Evolutionary conservation across 2,113 vertebrate genomes (phyloP).

Genomic region (Ardeotis arabs): DNA sequence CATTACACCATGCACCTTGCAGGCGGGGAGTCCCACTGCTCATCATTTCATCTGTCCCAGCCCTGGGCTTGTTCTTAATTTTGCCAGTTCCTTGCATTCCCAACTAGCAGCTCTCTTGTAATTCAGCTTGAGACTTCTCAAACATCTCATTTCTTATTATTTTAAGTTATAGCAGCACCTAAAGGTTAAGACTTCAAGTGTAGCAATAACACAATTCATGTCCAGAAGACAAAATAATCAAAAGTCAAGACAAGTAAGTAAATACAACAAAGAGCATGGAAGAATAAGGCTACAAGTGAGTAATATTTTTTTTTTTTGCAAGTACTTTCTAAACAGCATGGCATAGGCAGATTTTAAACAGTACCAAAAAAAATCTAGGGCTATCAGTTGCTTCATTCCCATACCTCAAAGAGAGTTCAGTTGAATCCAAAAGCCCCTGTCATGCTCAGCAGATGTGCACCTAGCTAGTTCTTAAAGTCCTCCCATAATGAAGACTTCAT

Average conservation of each 20-base stretch:
- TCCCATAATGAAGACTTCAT: neutral
- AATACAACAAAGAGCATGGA: neutral
- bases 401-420: neutral
- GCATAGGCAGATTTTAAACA: neutral
- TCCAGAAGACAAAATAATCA: neutral
- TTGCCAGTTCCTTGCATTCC: neutral
- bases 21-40: neutral
- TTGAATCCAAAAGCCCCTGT: neutral
- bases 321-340: neutral
- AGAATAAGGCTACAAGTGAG: neutral
- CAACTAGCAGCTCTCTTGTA: neutral
- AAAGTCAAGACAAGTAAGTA: neutral
- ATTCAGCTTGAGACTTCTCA: neutral
- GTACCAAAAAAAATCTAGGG: neutral
- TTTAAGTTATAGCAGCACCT: neutral
- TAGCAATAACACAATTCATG: neutral
- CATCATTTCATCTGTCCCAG: neutral
- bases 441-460: neutral
- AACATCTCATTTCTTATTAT: neutral
- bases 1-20: neutral
- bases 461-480: neutral
- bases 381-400: neutral
- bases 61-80: neutral
- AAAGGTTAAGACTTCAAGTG: neutral
- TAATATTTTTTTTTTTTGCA: neutral